phyloP scores from a whole-genome alignment of 2,888 invertebrate species.

The Drosophila koepferae region DNA sequence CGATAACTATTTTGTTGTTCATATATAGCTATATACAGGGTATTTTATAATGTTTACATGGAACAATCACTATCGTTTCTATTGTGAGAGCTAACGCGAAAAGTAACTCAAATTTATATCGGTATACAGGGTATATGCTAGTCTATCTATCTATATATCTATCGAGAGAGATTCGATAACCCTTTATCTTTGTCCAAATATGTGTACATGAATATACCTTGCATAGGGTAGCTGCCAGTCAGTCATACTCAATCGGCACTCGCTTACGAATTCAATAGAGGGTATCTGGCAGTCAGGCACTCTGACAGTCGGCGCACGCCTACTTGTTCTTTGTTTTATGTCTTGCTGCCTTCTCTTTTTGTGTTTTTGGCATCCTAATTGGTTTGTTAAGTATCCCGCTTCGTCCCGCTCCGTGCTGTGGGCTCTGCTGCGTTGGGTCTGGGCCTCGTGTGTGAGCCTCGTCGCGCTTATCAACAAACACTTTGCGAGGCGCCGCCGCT shows the following conservation, averaged over 20 bases:
- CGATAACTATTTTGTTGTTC: too few species aligned
- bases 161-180: neutral
- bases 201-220: neutral
- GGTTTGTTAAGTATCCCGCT: slow-evolving; percentile 73
- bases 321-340: slow-evolving; percentile 58
- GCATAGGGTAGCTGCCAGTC: neutral
- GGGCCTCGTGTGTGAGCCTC: slow-evolving; percentile 24
- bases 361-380: slow-evolving; percentile 75
- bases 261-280: neutral
- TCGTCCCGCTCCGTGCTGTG: slow-evolving; percentile 25
- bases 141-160: neutral
- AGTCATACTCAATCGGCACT: neutral
- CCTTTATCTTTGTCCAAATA: too few species aligned
- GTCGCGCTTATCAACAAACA: slow-evolving; percentile 62
- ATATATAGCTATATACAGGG: too few species aligned
- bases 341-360: slow-evolving; percentile 57
- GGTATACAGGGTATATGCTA: too few species aligned
- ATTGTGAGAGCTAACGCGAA: too few species aligned
- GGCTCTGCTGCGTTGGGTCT: neutral
- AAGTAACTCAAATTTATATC: too few species aligned
- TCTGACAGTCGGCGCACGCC: neutral
- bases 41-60: too few species aligned
- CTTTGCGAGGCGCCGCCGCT: slow-evolving; percentile 63
- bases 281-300: slow-evolving; percentile 3
- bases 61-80: too few species aligned